These are phyloP conservation scores for Dendrolimus kikuchii DNA, from an alignment of 1,140 invertebrate genomes.

Conservation along the genomic window DNA sequence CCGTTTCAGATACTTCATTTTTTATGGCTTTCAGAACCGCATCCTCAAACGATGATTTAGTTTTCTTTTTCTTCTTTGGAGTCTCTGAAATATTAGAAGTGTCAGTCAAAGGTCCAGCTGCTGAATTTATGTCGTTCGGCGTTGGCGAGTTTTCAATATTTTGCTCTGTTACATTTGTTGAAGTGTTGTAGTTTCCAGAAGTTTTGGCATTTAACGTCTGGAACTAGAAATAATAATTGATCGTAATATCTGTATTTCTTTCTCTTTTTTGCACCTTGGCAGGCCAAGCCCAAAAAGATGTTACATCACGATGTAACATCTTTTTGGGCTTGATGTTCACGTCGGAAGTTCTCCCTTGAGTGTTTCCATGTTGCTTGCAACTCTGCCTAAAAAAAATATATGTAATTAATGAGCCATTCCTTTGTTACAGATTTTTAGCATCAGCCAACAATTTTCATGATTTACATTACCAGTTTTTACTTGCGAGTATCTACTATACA, in stretches of 20 bases:
- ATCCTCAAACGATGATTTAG: background rate
- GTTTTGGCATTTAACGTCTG: constrained; percentile 8
- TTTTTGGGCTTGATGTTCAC: constrained; percentile 6
- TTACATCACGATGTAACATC: too few relatives aligned
- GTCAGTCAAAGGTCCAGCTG: too few relatives aligned
- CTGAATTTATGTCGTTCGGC: too few relatives aligned
- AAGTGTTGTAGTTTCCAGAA: constrained; percentile 4
- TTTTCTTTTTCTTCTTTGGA: background rate
- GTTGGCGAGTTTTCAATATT: too few relatives aligned
- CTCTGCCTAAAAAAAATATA: constrained; percentile 1
- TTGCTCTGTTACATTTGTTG: too few relatives aligned
- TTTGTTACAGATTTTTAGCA: too few relatives aligned
- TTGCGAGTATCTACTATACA: too few relatives aligned
- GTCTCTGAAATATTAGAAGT: too few relatives aligned
- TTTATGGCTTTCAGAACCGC: constrained; percentile 2
- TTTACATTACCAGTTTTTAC: too few relatives aligned
- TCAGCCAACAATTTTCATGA: too few relatives aligned
- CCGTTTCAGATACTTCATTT: constrained; percentile 2
- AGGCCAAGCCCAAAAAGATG: too few relatives aligned
- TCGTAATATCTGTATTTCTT: constrained; percentile 15
- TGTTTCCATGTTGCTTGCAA: constrained; percentile 7
- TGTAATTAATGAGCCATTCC: too few relatives aligned
- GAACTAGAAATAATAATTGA: constrained; percentile 10
- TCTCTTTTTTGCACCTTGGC: constrained; percentile 10
- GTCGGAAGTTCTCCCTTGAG: constrained; percentile 9